phyloP scores from a whole-genome alignment of 1,140 invertebrate species.

The Myzus persicae region DNA sequence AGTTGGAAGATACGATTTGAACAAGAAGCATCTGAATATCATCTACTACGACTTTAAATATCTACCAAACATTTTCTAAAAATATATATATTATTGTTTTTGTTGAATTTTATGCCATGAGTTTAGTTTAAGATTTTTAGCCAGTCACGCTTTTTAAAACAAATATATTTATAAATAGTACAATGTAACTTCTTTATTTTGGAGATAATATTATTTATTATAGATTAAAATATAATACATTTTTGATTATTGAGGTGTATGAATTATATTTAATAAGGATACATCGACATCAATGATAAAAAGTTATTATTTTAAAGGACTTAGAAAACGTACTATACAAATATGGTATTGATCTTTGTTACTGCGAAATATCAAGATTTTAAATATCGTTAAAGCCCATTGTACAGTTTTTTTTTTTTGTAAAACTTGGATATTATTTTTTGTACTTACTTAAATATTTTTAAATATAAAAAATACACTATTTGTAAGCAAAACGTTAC shows the following conservation, averaged over 20 bases:
- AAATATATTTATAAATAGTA: too few species aligned
- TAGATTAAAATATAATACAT: too few species aligned
- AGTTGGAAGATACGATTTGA: conserved; percentile 22
- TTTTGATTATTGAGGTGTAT: neutral
- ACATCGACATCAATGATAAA: neutral
- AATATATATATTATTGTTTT: neutral
- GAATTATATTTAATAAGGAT: neutral
- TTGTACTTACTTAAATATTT: neutral
- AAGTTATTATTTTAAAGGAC: neutral
- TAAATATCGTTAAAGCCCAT: neutral
- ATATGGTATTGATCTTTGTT: neutral
- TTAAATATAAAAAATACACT: neutral
- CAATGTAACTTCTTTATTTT: too few species aligned
- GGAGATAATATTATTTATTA: too few species aligned
- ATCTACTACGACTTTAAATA: neutral
- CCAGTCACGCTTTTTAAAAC: neutral
- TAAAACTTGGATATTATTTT: neutral
- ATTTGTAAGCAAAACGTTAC: neutral
- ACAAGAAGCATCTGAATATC: neutral
- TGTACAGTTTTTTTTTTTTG: neutral
- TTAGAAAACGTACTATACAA: too few species aligned
- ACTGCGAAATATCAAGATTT: neutral
- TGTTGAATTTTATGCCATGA: too few species aligned
- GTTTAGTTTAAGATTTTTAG: neutral
- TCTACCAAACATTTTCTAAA: neutral